Conservation (phyloP, 2,888 invertebrate genomes). For the Balanococcus diminutus region DNA sequence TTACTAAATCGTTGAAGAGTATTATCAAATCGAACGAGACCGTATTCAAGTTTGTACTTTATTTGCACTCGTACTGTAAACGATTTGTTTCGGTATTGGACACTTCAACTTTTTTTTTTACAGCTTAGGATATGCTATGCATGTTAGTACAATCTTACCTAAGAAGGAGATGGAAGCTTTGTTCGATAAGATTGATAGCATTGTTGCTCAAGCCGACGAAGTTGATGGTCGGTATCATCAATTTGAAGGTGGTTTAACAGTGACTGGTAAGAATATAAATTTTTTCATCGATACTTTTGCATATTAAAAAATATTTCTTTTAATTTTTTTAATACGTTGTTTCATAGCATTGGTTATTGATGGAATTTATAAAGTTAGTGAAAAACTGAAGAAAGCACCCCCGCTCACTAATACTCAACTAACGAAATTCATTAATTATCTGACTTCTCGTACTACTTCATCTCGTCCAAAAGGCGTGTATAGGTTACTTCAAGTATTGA, state of each 20-base stretch:
- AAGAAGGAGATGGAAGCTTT: conserved; percentile 32
- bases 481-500: conserved; percentile 78
- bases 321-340: background rate
- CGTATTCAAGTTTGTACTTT: conserved; percentile 21
- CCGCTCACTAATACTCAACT: conserved; percentile 79
- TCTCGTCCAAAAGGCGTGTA: conserved; percentile 84
- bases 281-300: too few species aligned
- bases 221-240: conserved; percentile 85
- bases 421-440: conserved; percentile 87
- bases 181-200: conserved; percentile 46
- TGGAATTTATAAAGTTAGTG: conserved; percentile 70
- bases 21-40: conserved; percentile 44
- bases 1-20: conserved; percentile 42
- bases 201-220: conserved; percentile 90
- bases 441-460: conserved; percentile 86
- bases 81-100: background rate
- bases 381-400: conserved; percentile 69
- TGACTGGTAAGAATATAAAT: conserved; percentile 65
- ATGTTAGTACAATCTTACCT: conserved; percentile 18
- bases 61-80: background rate
- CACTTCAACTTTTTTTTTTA: background rate
- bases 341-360: conserved; percentile 67
- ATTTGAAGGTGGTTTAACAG: conserved; percentile 89
- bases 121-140: conserved; percentile 45
- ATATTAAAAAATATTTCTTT: conserved; percentile 14